These are phyloP conservation scores for Furcula furcula DNA, from an alignment of 2,888 invertebrate genomes.

Conservation along the genomic window DNA sequence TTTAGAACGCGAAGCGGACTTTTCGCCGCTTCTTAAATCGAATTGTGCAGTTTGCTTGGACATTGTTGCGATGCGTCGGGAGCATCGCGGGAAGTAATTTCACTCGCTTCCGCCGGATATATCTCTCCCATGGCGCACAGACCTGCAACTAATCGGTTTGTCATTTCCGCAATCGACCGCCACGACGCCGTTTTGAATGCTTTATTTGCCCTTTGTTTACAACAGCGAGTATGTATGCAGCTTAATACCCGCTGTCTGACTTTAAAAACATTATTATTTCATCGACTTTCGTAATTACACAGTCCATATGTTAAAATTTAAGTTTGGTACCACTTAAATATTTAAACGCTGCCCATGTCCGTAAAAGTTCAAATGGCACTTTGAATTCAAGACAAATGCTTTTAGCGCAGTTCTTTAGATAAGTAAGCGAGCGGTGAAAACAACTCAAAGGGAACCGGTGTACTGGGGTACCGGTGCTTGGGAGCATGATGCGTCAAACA, in stretches of 20 bases:
- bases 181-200: constrained; percentile 60
- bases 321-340: constrained; percentile 21
- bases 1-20: constrained; percentile 39
- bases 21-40: constrained; percentile 54
- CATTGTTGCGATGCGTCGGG: constrained; percentile 61
- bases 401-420: constrained; percentile 61
- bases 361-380: constrained; percentile 66
- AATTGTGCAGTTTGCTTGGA: constrained; percentile 53
- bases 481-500: constrained; percentile 54
- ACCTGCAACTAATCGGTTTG: constrained; percentile 74
- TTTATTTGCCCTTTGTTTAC: constrained; percentile 55
- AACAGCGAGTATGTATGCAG: constrained; percentile 5
- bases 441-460: too few relatives aligned
- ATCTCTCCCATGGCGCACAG: constrained; percentile 61
- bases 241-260: not conserved
- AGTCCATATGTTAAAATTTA: constrained; percentile 16
- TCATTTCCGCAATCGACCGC: constrained; percentile 75
- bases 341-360: constrained; percentile 27
- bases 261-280: constrained; percentile 6
- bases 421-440: constrained; percentile 57
- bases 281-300: constrained; percentile 9
- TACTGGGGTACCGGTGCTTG: constrained; percentile 43
- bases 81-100: constrained; percentile 67
- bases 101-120: constrained; percentile 71
- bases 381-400: constrained; percentile 76